These are phyloP conservation scores for Lepus timidus DNA, from an alignment of 2,113 vertebrate genomes.

Conservation along the genomic window DNA sequence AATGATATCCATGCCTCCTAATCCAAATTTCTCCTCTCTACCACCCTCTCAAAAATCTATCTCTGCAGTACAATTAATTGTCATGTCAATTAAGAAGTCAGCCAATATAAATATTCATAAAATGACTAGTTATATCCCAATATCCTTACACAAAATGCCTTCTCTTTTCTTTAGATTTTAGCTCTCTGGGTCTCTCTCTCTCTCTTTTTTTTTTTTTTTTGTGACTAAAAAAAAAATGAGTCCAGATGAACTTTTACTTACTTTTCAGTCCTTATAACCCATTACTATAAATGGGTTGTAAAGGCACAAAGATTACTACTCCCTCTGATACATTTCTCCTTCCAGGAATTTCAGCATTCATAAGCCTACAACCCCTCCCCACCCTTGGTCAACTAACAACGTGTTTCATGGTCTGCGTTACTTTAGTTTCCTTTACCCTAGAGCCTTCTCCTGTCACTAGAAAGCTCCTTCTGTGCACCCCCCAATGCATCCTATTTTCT, in stretches of 20 bases:
- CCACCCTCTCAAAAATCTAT: no score
- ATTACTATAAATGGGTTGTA: neutral
- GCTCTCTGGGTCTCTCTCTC: no score
- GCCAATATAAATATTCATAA: no score
- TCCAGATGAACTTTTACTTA: neutral
- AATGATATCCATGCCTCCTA: no score
- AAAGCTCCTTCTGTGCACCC: neutral
- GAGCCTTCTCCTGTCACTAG: neutral
- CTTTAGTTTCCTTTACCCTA: neutral
- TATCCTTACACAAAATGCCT: no score
- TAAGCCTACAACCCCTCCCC: neutral
- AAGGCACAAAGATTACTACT: conserved; percentile 16
- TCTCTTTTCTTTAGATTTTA: no score
- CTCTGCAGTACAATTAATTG: no score
- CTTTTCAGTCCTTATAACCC: conserved; percentile 12
- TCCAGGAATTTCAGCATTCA: neutral
- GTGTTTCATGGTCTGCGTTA: neutral
- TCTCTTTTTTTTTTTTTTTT: neutral
- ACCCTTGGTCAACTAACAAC: neutral
- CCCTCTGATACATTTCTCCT: neutral
- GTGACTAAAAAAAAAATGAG: neutral
- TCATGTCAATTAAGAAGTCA: no score
- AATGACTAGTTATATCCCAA: no score
- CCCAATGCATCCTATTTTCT: neutral
- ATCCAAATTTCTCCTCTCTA: no score